Evolutionary conservation across 1,140 invertebrate genomes (phyloP), one percentile per base, ranked within the genome.

Genomic region (Bradynema listronoti): DNA sequence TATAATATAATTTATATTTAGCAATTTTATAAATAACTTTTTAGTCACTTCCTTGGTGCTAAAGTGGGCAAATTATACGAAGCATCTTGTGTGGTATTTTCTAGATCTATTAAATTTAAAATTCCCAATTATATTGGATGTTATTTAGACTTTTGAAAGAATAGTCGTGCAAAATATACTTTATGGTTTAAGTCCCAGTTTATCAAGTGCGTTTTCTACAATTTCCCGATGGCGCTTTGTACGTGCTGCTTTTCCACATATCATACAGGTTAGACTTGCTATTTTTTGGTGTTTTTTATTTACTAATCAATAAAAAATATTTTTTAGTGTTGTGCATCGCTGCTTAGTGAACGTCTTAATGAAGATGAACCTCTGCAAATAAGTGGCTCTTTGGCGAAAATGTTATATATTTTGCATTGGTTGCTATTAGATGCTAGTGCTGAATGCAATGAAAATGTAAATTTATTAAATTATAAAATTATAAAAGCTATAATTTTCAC

Each of bases 351-450:
- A 22, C 53, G 68, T 27, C 47, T 32, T 11, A 58, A 54, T 34
- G 68, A 68, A 33, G 69, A 71, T 6, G 69, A 58, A 30, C 50
- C 33, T 30, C 16, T 67, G 27, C 51, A 61, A 25, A 71, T 90
- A 53, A 89, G 89, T 7, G 85, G 88, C 39, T 87, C 90, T 52
- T 91, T 98, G 80, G 92, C 90, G 3, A 99, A 96, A 78, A 82
- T 98, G 1, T 83, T 99, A 0, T 98, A 99, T 78, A 97, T 93
- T 46, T 82, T 99, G 42, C 94, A 99, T 79, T 99, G 94, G 94
- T 90, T 97, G 69, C 82, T 98, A 36, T 82, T 98, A 54, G 93
- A 98, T 82, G 90, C 92, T 4, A 90, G 90, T 1, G 91, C 95
- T 75, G 94, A 98, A 82, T 99, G 94, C 81, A 86, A 88, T 9